These are phyloP conservation scores for Gallinago solitaria DNA, from an alignment of 2,797 vertebrate species.

Conservation along the genomic window DNA sequence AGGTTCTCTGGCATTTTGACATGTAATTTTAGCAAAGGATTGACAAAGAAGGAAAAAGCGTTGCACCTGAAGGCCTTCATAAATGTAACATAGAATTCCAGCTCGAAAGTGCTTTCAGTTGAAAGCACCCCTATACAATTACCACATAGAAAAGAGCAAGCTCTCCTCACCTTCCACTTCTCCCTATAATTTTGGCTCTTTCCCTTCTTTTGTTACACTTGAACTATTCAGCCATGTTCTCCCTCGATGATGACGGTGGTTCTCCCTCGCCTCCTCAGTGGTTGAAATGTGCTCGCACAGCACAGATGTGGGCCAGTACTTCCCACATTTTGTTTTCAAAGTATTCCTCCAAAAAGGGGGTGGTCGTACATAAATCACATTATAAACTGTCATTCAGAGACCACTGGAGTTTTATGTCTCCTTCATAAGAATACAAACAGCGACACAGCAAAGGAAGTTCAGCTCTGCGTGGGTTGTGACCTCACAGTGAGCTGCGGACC, in stretches of 20 bases:
- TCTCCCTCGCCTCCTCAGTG: accelerated
- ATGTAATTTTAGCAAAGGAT: neutral
- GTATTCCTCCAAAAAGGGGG: neutral
- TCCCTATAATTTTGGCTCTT: neutral
- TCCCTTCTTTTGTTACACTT: neutral
- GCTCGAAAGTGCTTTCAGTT: neutral
- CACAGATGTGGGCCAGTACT: neutral
- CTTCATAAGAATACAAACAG: neutral
- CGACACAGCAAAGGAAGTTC: neutral
- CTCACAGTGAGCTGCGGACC: neutral
- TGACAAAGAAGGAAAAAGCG: neutral
- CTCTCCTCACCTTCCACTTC: neutral
- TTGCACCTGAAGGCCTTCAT: neutral
- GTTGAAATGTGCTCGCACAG: accelerated
- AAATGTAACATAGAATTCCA: neutral
- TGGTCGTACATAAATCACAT: neutral
- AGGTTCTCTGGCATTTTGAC: neutral
- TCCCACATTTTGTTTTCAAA: neutral
- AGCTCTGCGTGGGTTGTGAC: neutral
- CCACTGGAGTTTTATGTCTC: neutral
- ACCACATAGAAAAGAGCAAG: neutral
- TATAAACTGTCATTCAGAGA: neutral
- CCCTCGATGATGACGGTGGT: neutral
- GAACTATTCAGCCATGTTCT: neutral
- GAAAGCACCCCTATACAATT: neutral